Percentiles rank a stretch among this genome's conserved stretches.
Conservation (phyloP, 2,797 vertebrate genomes). For the Vipera ursinii region DNA sequence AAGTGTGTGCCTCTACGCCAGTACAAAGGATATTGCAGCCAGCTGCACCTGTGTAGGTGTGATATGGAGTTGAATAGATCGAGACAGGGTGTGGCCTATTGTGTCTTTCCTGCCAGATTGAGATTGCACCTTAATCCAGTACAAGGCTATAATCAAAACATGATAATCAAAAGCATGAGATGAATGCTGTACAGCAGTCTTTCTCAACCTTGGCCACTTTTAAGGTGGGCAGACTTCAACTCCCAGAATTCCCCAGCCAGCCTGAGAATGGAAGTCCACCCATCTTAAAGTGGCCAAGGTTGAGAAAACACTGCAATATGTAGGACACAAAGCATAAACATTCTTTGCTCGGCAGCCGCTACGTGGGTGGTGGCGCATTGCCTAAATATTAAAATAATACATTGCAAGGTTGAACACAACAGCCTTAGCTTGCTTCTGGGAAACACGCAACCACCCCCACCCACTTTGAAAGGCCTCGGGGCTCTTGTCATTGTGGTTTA, state of each 20-base stretch:
- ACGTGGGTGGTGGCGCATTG: not conserved
- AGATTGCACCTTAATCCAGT: not conserved
- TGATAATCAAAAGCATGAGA: not conserved
- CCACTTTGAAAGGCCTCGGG: constrained; percentile 38
- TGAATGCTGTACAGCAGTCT: not conserved
- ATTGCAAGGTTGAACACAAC: not conserved
- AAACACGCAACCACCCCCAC: constrained; percentile 45
- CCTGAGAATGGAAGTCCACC: not conserved
- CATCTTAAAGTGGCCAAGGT: not conserved
- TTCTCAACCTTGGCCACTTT: not conserved
- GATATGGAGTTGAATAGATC: not conserved
- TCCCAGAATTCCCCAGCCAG: not conserved
- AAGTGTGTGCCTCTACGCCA: not conserved
- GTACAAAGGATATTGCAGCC: not conserved
- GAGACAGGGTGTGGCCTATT: not conserved
- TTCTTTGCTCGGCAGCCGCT: too few relatives aligned
- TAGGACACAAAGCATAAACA: not conserved
- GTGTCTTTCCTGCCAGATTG: not conserved
- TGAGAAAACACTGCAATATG: not conserved
- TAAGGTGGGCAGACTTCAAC: not conserved
- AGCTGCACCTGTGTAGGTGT: not conserved
- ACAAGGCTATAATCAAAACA: not conserved
- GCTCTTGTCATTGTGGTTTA: constrained; percentile 56
- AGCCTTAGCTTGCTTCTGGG: not conserved
- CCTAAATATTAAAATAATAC: not conserved